Evolutionary conservation across 2,888 invertebrate genomes (phyloP), one percentile per base, ranked within the genome.

Genomic region (Xestobium rufovillosum): DNA sequence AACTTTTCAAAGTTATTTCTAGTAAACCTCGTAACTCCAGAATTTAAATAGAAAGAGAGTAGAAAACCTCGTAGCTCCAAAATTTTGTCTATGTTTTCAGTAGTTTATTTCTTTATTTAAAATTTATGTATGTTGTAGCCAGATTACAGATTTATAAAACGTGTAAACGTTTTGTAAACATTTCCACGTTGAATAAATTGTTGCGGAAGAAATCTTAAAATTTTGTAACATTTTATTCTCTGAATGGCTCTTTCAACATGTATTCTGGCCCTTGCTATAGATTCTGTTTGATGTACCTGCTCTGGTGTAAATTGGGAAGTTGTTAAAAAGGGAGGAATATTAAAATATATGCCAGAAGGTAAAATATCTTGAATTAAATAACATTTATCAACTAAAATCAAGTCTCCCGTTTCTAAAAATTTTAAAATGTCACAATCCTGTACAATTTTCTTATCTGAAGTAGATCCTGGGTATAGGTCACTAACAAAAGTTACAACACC

Each of bases 311-410:
- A 31, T 31, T 31, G 31, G 9, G 31, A 9, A 31, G 11, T 31
- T 27, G 6, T 10, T 33, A 49, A 38, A 35, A 49, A 51, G 29
- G 53, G 50, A 9, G 53, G 50, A 9, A 55, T 44, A 44, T 55
- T 55, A 31, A 55, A 31, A 26, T 8, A 3, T 4, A 50, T 50
- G 16, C 49, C 52, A 12, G 12, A 26, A 6, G 51, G 51, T 11
- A 53, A 29, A 9, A 52, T 23, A 31, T 53, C 50, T 17, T 19
- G 39, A 14, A 53, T 48, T 23, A 52, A 38, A 41, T 52, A 53
- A 3, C 50, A 50, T 31, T 52, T 52, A 34, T 51, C 52, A 4
- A 50, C 51, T 9, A 53, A 36, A 15, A 53, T 44, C 12, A 53
- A 31, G 31, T 55, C 51, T n/a, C 52, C 50, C 13, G 42, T 11